Evolutionary conservation across 2,113 vertebrate species (phyloP).

Genomic region (Emydocephalus ijimae): DNA sequence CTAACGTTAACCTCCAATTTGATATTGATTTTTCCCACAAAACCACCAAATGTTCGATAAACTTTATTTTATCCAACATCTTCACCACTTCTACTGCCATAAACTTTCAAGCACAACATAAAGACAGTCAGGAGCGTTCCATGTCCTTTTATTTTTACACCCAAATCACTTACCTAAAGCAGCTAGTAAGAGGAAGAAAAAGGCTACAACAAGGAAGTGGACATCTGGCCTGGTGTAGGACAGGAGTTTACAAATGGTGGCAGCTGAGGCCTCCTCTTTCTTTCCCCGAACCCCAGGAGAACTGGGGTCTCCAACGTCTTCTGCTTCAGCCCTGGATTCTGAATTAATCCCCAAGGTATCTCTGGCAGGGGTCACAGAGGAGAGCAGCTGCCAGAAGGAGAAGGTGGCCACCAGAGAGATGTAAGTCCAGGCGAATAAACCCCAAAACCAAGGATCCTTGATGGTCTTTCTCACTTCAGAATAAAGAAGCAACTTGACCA

Average conservation of each 20-base stretch:
- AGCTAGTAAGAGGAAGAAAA: constrained; percentile 83
- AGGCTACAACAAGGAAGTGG: constrained; percentile 76
- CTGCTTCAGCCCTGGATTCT: constrained; percentile 32
- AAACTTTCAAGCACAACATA: neutral
- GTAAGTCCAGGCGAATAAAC: constrained; percentile 87
- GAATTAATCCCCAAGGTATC: constrained; percentile 55
- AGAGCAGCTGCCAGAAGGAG: constrained; percentile 78
- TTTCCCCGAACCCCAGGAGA: constrained; percentile 3
- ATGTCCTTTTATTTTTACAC: neutral
- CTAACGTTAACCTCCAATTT: neutral
- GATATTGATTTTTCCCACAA: neutral
- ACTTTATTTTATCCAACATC: neutral
- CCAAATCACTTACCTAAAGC: constrained; percentile 80
- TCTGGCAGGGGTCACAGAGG: constrained; percentile 54
- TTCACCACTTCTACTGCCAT: neutral
- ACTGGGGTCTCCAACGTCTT: constrained; percentile 40
- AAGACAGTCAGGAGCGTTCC: no score
- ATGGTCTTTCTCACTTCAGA: constrained; percentile 76
- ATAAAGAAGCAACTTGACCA: constrained; percentile 89
- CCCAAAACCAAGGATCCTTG: constrained; percentile 82
- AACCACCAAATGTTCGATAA: neutral
- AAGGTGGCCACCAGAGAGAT: constrained; percentile 69
- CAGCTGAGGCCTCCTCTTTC: constrained; percentile 68
- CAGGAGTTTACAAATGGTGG: constrained; percentile 85
- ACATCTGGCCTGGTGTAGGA: constrained; percentile 84